phyloP scores from a whole-genome alignment of 2,113 vertebrate genomes.

The Phalacrocorax aristotelis region DNA sequence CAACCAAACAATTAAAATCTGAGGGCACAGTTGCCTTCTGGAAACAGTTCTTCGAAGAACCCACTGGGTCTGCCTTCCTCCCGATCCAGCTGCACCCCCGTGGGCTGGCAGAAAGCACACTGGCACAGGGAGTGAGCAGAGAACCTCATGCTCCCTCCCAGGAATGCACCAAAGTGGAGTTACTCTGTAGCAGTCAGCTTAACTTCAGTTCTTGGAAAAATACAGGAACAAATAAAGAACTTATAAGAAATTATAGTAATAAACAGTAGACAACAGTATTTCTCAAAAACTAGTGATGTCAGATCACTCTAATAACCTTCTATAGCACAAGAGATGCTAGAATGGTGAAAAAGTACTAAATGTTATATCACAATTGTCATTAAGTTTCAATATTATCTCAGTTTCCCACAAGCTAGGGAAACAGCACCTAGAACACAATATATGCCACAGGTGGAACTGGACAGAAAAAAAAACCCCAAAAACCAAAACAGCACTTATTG shows the following conservation, averaged over 20 bases:
- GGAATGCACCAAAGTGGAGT: not conserved
- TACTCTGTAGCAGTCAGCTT: not conserved
- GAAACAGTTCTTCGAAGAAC: not conserved
- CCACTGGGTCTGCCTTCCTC: not conserved
- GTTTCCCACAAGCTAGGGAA: not conserved
- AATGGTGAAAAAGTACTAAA: not conserved
- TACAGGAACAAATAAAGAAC: not conserved
- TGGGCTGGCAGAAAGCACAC: not conserved
- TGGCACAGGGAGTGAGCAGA: not conserved
- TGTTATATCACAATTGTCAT: not conserved
- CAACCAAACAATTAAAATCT: not conserved
- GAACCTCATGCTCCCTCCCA: fast-evolving
- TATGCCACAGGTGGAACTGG: not conserved
- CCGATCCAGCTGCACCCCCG: not conserved
- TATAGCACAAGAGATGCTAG: not conserved
- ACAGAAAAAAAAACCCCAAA: not conserved
- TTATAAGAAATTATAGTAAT: not conserved
- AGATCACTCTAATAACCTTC: not conserved
- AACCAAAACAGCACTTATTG: not conserved
- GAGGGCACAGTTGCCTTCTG: not conserved
- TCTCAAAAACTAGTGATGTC: not conserved
- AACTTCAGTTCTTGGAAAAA: not conserved
- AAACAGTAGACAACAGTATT: not conserved
- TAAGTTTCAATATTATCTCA: not conserved
- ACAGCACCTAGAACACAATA: not conserved